These are phyloP conservation scores for Athripsodes cinereus DNA, from an alignment of 2,888 invertebrate genomes.

Conservation along the genomic window DNA sequence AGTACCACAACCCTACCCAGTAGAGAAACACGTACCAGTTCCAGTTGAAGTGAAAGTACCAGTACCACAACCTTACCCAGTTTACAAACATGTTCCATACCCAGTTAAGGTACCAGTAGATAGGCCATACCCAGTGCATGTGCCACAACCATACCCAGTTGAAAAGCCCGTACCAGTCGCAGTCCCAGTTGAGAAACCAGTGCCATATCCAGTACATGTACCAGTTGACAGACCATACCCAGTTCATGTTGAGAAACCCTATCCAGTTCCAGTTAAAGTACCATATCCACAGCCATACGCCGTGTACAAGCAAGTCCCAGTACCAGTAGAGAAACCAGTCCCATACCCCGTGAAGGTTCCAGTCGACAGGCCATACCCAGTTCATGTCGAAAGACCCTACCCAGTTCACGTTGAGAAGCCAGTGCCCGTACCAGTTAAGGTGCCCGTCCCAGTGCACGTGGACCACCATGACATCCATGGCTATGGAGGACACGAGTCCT, in stretches of 20 bases:
- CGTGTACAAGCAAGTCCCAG: constrained; percentile 61
- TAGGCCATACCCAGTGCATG: constrained; percentile 64
- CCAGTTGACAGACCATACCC: constrained; percentile 58
- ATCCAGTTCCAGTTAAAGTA: constrained; percentile 52
- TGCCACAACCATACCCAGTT: constrained; percentile 53
- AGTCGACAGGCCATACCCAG: constrained; percentile 60
- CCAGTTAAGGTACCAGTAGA: constrained; percentile 66
- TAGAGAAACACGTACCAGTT: constrained; percentile 67
- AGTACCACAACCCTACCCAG: constrained; percentile 72
- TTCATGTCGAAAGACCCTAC: constrained; percentile 46
- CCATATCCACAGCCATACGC: constrained; percentile 54
- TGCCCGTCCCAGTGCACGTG: constrained; percentile 46
- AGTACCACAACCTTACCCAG: constrained; percentile 70
- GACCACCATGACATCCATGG: constrained; percentile 31
- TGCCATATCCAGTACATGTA: constrained; percentile 56
- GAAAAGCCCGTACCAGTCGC: constrained; percentile 59
- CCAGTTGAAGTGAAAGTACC: constrained; percentile 69
- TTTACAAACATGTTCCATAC: constrained; percentile 55
- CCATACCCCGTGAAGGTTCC: constrained; percentile 61
- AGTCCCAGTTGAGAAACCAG: constrained; percentile 58
- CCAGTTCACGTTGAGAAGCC: constrained; percentile 50
- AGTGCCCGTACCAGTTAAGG: constrained; percentile 50
- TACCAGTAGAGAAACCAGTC: constrained; percentile 54
- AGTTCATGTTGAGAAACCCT: constrained; percentile 48
- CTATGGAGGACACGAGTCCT: constrained; percentile 11